Evolutionary conservation across 2,888 invertebrate genomes (phyloP).

Genomic region (Lithophane socia): DNA sequence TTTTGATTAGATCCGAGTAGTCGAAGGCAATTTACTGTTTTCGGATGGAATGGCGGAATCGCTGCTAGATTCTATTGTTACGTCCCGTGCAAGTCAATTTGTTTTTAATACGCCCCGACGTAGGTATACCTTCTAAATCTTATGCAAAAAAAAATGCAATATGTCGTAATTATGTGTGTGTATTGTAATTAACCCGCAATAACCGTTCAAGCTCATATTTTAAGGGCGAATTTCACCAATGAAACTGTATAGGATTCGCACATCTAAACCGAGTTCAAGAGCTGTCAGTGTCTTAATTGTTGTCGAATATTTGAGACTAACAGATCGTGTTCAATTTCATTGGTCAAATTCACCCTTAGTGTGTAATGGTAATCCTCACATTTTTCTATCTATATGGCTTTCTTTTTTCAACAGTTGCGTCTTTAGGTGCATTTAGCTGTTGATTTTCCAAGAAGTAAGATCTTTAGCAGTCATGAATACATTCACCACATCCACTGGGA

Average conservation of each 20-base stretch:
- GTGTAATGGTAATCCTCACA: neutral
- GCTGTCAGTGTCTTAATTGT: too few species aligned
- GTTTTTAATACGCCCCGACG: neutral
- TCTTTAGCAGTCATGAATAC: too few species aligned
- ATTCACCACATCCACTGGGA: neutral
- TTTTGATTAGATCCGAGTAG: neutral
- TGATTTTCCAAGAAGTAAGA: neutral
- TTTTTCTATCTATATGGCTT: neutral
- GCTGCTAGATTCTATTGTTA: neutral
- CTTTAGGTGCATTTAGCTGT: too few species aligned
- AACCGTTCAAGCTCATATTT: neutral
- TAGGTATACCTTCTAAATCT: too few species aligned
- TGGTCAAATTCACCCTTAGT: too few species aligned
- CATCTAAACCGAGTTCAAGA: too few species aligned
- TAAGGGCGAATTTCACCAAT: too few species aligned
- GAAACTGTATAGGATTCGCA: too few species aligned
- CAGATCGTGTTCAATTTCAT: too few species aligned
- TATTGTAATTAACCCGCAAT: too few species aligned
- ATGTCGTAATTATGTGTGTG: too few species aligned
- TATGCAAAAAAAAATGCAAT: neutral
- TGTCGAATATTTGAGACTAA: too few species aligned
- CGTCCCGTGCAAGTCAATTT: constrained; percentile 24
- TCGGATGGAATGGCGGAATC: neutral
- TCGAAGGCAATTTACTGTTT: neutral
- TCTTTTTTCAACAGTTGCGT: neutral